Evolutionary conservation across 64 coral and sea anemone species (phyloP).

Genomic region (Platygyra sinensis): DNA sequence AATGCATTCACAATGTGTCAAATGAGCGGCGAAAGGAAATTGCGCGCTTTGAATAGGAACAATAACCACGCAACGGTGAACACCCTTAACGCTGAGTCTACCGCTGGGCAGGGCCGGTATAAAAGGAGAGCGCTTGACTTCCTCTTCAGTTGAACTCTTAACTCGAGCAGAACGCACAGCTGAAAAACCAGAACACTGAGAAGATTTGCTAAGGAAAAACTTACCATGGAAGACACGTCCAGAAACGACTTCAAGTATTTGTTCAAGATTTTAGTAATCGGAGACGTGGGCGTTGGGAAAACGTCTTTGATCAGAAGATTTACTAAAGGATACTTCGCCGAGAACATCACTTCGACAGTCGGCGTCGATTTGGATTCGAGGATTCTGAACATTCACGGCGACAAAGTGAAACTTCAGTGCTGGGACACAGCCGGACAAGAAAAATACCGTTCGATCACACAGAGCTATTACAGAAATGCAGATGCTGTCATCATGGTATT

Average conservation of each 20-base stretch:
- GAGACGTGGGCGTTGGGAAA: constrained; percentile 94
- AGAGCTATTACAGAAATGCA: constrained; percentile 94
- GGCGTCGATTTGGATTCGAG: constrained; percentile 93
- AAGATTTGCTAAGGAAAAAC: neutral
- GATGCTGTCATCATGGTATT: constrained; percentile 98
- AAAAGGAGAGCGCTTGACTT: neutral
- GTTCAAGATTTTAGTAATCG: constrained; percentile 93
- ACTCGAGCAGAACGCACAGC: constrained; percentile 1
- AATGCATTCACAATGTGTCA: constrained; percentile 21
- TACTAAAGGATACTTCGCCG: constrained; percentile 95
- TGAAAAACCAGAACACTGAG: neutral
- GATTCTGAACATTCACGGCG: constrained; percentile 86
- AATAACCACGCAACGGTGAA: constrained; percentile 26
- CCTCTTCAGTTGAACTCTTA: neutral
- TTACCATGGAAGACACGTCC: neutral
- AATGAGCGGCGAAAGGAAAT: constrained; percentile 33
- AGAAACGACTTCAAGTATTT: constrained; percentile 83
- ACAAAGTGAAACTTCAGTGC: constrained; percentile 95
- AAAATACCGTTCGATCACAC: constrained; percentile 86
- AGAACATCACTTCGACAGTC: constrained; percentile 86
- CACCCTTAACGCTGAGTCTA: neutral
- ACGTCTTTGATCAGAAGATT: constrained; percentile 95
- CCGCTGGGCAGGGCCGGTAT: constrained; percentile 25
- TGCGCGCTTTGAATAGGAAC: constrained; percentile 22
- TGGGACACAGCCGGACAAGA: constrained; percentile 99